Base-by-base conservation (phyloP, 2,113 vertebrate genomes). In the Cyanoliseus patagonus region DNA sequence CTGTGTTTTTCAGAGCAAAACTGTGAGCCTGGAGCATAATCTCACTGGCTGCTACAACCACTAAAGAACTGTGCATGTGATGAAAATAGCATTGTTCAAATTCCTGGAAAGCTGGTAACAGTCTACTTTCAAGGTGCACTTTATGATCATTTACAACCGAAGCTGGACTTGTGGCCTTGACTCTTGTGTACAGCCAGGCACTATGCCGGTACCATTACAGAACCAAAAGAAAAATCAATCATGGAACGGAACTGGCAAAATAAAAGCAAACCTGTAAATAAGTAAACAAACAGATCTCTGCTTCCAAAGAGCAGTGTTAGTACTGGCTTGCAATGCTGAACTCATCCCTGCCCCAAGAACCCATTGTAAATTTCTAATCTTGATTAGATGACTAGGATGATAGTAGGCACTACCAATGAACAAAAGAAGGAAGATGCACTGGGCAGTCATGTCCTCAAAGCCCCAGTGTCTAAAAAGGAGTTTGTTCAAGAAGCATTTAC, bases 391-490 rank as follows among this genome's bases (percentile, higher is more conserved):
- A 81, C 10, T n/a, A 42, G 25, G 57, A 77, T 11, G 19, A 76
- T 0, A 83, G 47, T 4, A 86, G 27, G 30, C 27, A 47, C 1
- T 5, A 76, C 20, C 1, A 3, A 24, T 3, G 23, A 69, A 41
- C 37, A 86, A 46, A 63, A 69, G 11, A 68, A 6, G 19, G 11
- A 72, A 6, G 19, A 35, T 6, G n/a, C 44, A 74, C 28, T 75
- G 55, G 13, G 69, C 18, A 59, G 41, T 63, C 8, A 57, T 4
- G 0, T 30, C 42, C 52, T 80, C 72, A 79, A 67, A 82, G 27
- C 16, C 23, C 30, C 12, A 76, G 62, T 30, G 61, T 31, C 57
- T 79, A 62, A 44, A 67, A 44, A 47, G 20, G 5, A 59, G 3
- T 4, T 73, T 33, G 25, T 57, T 69, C 69, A 83, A 55, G 39